Base-by-base conservation (phyloP, 1,140 invertebrate genomes). In the Pachyrhynchus sulphureomaculatus region DNA sequence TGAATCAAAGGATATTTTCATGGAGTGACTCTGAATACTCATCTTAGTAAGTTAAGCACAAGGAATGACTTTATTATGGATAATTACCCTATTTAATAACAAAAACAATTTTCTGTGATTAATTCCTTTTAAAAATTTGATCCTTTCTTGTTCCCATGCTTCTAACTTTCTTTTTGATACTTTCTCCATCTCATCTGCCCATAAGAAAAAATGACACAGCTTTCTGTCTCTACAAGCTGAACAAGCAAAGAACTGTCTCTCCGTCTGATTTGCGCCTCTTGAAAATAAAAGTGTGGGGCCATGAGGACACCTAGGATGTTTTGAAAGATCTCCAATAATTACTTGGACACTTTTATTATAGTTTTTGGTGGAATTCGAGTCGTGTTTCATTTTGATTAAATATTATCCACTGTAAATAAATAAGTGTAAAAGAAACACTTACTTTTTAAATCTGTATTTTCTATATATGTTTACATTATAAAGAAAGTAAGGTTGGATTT, bases 141-240 rank as follows among this genome's bases (percentile, higher is more conserved):
- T 78, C 32, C 72, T 79, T 51, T 83, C 71, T 29, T 69, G 68
- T 54, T 81, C 76, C 76, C 82, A 83, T 34, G 76, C 75, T 59
- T 76, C 69, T 36, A 80, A 74, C 65, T 78, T 77, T 64, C 58
- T 71, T 82, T 81, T 34, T 75, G 76, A 26, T 77, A 58, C 42
- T 62, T 68, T 70, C 15, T 60, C 33, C 70, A 78, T 75, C 52
- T 85, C 78, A 34, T 81, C 80, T 68, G 84, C 77, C 39, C 82
- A 79, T 12, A 86, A 75, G 64, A 83, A 85, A 73, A 91, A 87
- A 3, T 79, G 78, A 68, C 91, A 94, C 0, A 86, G 76, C 71
- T 90, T 91, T 62, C 82, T 75, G 68, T 91, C 86, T 56, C 91
- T 81, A 69, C 86, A 91, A 2, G 89, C 89, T 1, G 92, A 86